Conservation (phyloP, 2,797 vertebrate species). For the Mormyrops boulengeri region DNA sequence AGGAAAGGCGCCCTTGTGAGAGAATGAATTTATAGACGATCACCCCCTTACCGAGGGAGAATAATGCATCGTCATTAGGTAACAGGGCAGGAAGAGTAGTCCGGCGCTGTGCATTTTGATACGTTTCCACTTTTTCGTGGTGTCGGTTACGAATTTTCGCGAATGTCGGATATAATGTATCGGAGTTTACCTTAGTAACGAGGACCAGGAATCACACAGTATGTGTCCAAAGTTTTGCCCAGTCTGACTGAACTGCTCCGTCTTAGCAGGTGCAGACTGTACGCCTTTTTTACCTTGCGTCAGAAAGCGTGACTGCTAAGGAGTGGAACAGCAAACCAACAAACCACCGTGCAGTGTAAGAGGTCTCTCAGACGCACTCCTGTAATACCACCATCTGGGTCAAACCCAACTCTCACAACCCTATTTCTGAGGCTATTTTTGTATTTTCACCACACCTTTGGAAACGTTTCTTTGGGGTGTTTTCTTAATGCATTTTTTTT, state of each 20-base stretch:
- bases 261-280: background rate
- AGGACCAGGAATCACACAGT: background rate
- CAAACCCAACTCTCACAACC: slow-evolving; percentile 3
- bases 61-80: background rate
- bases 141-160: background rate
- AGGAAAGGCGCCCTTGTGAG: background rate
- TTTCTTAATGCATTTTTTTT: background rate
- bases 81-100: background rate
- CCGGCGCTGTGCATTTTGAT: background rate
- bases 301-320: background rate
- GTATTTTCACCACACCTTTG: background rate
- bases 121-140: background rate
- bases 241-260: background rate
- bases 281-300: background rate
- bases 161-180: background rate
- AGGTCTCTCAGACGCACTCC: background rate
- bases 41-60: background rate
- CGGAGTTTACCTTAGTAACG: background rate
- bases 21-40: background rate
- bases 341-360: background rate
- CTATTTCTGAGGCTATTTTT: slow-evolving; percentile 6
- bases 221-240: background rate
- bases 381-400: background rate
- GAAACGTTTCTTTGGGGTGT: background rate
- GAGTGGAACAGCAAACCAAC: background rate